These are phyloP conservation scores for Holacanthus passer DNA, from an alignment of 2,113 vertebrate genomes.

Conservation along the genomic window DNA sequence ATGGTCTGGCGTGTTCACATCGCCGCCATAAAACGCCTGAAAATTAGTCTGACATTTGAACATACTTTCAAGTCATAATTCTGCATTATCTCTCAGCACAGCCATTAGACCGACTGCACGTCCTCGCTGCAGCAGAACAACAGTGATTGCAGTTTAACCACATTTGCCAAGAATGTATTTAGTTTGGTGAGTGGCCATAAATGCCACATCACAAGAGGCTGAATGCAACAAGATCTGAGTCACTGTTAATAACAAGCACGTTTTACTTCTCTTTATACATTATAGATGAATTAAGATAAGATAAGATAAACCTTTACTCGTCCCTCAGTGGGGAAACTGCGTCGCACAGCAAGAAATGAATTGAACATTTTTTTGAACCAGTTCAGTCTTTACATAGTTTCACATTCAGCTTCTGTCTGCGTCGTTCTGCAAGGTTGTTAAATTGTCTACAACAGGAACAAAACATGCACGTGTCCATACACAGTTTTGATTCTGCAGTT, in stretches of 20 bases:
- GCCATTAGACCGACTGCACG: constrained; percentile 38
- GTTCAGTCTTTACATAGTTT: too few relatives aligned
- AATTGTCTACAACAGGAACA: too few relatives aligned
- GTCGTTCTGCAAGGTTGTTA: too few relatives aligned
- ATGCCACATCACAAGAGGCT: not conserved
- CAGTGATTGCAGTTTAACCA: not conserved
- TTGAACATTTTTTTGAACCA: too few relatives aligned
- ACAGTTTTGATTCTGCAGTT: too few relatives aligned
- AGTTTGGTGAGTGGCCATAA: not conserved
- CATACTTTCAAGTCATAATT: not conserved
- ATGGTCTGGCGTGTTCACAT: not conserved
- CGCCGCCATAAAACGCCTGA: constrained; percentile 34
- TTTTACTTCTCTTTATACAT: not conserved
- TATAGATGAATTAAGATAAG: not conserved
- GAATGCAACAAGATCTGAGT: not conserved
- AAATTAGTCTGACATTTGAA: constrained; percentile 69
- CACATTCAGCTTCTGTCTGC: too few relatives aligned
- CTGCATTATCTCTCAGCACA: constrained; percentile 10
- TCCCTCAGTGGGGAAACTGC: too few relatives aligned
- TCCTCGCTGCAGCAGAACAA: not conserved
- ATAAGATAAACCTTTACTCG: too few relatives aligned
- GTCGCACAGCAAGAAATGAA: too few relatives aligned
- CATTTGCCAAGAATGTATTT: not conserved
- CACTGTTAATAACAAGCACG: not conserved
- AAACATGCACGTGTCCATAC: too few relatives aligned